Evolutionary conservation across 2,797 vertebrate genomes (phyloP), one percentile per base, ranked within the genome.

Genomic region (Parotocinclus haroldoi): DNA sequence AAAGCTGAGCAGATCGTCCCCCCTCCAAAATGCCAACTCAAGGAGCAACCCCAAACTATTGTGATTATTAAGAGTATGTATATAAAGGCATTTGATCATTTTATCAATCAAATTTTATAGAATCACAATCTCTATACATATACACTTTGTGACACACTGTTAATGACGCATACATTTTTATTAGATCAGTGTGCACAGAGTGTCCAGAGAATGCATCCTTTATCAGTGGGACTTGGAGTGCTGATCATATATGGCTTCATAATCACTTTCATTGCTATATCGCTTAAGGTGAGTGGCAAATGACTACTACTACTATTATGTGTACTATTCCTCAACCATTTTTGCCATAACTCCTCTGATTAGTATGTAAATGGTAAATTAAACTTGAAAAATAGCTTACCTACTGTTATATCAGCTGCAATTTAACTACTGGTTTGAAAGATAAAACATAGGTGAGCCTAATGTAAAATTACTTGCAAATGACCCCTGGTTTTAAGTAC

Each of bases 231-330:
- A 7, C 14, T 77, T 3, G 66, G 1, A 0, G 0, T 73, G 8
- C 13, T 81, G 39, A 0, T 13, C 37, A 1, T 40, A 65, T 89
- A 87, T 53, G 14, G 82, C 27, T 0, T 83, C 0, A 42, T 19
- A 0, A 50, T 77, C 67, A 87, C 83, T 38, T 19, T 66, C 18
- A 4, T 76, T 0, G 67, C 75, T 3, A 0, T 19, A 0, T 0
- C 54, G 7, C 19, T 46, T 42, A 76, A 73, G 81, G 89, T 91
- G 72, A 85, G 82, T 27, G 27, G 27, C 2, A 27, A 27, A 27
- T 64, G 9, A 1, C 10, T 12, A 44, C n/a, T 49, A 7, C 55
- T 42, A 12, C 27, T 27, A 27, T 5, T 27, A 27, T 5, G 27
- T 27, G 27, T 27, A 27, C 27, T 27, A 27, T 27, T 27, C 27